Base-by-base conservation (phyloP, 2,797 vertebrate genomes). In the Podargus strigoides region DNA sequence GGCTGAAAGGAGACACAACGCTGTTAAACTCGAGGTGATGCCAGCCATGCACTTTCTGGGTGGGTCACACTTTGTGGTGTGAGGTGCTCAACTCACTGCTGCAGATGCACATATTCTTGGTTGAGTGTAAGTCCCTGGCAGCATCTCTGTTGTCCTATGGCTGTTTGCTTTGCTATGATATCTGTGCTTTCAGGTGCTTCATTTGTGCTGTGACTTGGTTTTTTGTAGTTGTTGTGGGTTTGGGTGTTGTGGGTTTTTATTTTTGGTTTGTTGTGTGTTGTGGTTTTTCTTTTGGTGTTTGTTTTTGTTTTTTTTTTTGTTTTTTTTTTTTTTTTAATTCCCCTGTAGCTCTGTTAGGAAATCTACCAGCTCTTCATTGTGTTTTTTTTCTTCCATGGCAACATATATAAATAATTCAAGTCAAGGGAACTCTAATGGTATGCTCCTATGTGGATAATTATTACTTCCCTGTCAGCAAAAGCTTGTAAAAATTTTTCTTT, bases 391-490 rank as follows among this genome's bases (percentile, higher is more conserved):
- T 95, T 69, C 59, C 34, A 34, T 73, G 69, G 59, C 89, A 83
- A 96, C 74, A 81, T 74, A 67, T 63, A 30, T 47, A 75, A 79
- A 85, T 59, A 82, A 87, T 81, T 78, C 66, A 69, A 50, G 69
- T 97, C 93, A 89, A 77, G 90, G 85, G 93, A 96, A 91, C 94
- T 87, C 89, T 89, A 96, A 74, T 95, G 93, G 84, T 78, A 58
- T 73, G 47, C 39, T 95, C 87, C 82, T 90, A 8, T 90, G 96
- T 96, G 96, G 95, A 82, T 97, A 97, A 93, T 97, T 97, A 96
- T 91, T 94, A 96, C 52, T 96, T 94, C n/a, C 80, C 75, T 97
- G 93, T 97, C 94, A 97, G 92, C 70, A 87, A 96, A 97, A 97
- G 93, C 89, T 97, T 97, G 95, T 90, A 94, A 91, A 88, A 30